phyloP scores from a whole-genome alignment of 2,113 vertebrate genomes.

The Capreolus pygargus region DNA sequence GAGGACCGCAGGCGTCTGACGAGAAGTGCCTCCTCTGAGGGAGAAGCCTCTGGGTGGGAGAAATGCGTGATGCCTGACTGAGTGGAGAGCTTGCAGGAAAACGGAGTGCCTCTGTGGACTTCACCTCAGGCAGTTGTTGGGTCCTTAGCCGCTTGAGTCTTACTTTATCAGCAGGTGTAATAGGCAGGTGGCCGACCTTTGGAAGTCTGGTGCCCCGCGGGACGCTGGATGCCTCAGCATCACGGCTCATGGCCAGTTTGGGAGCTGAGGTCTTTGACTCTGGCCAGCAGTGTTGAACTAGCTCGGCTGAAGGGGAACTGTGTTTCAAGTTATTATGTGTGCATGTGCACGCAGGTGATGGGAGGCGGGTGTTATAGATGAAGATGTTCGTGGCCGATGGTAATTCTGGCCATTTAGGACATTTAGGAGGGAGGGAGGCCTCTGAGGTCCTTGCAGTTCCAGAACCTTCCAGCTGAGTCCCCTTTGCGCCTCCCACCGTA shows the following conservation, averaged over 20 bases:
- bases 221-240: not conserved
- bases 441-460: not conserved
- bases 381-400: not conserved
- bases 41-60: not conserved
- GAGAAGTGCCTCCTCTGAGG: not conserved
- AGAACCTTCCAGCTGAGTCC: not conserved
- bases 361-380: not conserved
- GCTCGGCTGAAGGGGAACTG: not conserved
- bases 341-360: accelerated
- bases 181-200: not conserved
- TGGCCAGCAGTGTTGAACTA: not conserved
- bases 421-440: not conserved
- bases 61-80: not conserved
- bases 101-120: not conserved
- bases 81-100: not conserved
- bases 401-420: not conserved
- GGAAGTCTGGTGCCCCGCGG: not conserved
- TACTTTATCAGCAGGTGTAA: not conserved
- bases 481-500: accelerated
- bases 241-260: not conserved
- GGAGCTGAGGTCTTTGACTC: not conserved
- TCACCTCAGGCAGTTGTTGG: not conserved
- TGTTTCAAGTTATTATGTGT: not conserved
- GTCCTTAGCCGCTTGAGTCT: not conserved
- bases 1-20: not conserved